These are phyloP conservation scores for Dromas ardeola DNA, from an alignment of 2,113 vertebrate genomes.

Conservation along the genomic window DNA sequence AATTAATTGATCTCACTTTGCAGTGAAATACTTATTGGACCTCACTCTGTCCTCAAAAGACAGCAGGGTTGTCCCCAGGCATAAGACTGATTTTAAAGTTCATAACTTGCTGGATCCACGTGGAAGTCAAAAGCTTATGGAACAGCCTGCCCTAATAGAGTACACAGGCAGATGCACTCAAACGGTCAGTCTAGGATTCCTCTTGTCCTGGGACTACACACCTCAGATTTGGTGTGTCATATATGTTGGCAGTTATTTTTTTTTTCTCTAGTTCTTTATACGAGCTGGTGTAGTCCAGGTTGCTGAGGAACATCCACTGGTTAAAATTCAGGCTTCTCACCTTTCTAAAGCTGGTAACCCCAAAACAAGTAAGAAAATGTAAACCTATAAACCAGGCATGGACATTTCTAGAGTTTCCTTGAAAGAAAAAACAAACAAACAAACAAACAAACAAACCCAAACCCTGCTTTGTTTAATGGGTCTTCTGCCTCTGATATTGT, in stretches of 20 bases:
- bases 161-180: not conserved
- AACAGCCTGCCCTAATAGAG: not conserved
- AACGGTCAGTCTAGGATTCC: not conserved
- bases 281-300: accelerated
- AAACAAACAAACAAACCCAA: not conserved
- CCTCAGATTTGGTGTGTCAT: not conserved
- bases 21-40: conserved; percentile 1
- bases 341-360: not conserved
- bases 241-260: not conserved
- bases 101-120: not conserved
- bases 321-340: not conserved
- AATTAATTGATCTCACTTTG: conserved; percentile 49
- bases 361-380: not conserved
- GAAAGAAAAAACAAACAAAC: not conserved
- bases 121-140: not conserved
- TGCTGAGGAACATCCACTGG: not conserved
- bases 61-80: not conserved
- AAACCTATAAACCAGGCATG: not conserved
- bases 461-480: not conserved
- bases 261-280: not conserved
- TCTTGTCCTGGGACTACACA: not conserved
- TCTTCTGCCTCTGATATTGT: not conserved
- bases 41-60: conserved; percentile 48
- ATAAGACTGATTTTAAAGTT: not conserved
- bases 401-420: not conserved